Evolutionary conservation across 2,888 invertebrate genomes (phyloP), one percentile per base, ranked within the genome.

Genomic region (Trachelus stipa): DNA sequence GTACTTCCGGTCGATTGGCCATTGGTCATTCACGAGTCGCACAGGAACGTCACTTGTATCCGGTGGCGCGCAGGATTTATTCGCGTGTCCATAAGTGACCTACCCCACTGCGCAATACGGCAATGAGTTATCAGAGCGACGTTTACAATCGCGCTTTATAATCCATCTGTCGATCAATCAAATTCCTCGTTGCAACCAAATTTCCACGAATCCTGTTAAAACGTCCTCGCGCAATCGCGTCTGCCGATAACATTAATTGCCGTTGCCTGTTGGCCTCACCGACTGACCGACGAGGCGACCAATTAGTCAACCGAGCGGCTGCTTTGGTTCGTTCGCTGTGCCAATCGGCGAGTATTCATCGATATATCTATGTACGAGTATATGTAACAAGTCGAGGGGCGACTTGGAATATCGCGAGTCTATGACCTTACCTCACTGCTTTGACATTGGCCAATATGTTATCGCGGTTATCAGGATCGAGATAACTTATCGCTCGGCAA

Each of bases 71-170:
- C 2, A 56, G 56, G 56, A 56, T 56, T 56, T 56, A 56, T 56
- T 23, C 56, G 23, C 23, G 56, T 71, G 31, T 71, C 12, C 71
- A 9, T 71, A 71, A 31, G 71, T 71, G 71, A 71, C 71, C 71
- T 71, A 71, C 71, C 71, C 34, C 34, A 71, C 71, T 34, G 71
- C 71, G 71, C 71, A 71, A 71, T 71, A 15, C 71, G 31, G 56
- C 56, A 23, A 56, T 6, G 23, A 56, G 56, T 56, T 56, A 56
- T 56, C 56, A 9, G 56, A 23, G 56, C 56, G 56, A 9, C 56
- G 23, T 56, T 56, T 15, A 40, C 1, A 15, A 40, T 40, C 40
- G 40, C 40, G 40, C 40, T 15, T 23, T 9, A 23, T 23, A 56
- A 56, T 56, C 56, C 56, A 23, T 56, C 56, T 56, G 56, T 56